These are phyloP conservation scores for Cladorhizidae sp. DNA, from an alignment of 37 sponge, comb jelly and placozoan species.

Conservation along the genomic window DNA sequence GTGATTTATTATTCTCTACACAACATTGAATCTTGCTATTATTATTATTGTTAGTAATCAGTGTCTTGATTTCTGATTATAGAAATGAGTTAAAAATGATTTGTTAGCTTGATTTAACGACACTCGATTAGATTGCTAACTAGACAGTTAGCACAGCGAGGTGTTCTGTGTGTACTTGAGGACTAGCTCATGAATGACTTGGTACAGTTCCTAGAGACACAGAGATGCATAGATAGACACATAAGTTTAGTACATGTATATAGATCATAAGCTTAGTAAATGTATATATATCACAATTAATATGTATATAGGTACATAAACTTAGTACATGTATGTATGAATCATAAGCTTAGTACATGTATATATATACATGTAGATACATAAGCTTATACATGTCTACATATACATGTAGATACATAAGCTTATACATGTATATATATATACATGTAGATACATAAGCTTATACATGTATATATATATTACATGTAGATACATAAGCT, in stretches of 20 bases:
- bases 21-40: background rate
- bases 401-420: background rate
- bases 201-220: slow-evolving; percentile 37
- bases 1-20: background rate
- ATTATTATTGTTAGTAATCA: background rate
- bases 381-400: background rate
- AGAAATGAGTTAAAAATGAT: background rate
- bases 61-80: background rate
- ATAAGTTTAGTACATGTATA: no score
- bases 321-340: slow-evolving; percentile 9
- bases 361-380: background rate
- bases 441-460: background rate
- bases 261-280: no score
- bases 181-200: slow-evolving; percentile 25
- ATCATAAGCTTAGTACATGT: background rate
- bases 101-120: background rate
- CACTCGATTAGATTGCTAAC: no score
- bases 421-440: background rate
- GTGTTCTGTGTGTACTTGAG: slow-evolving; percentile 3
- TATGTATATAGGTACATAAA: no score
- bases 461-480: background rate
- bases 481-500: no score
- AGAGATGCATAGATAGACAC: slow-evolving; percentile 8
- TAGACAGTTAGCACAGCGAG: no score
- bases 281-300: no score